A percentile compares a stretch with the other conserved stretches of the same genome.
phyloP scores from a whole-genome alignment of 2,113 vertebrate species.

The Athene cunicularia region DNA sequence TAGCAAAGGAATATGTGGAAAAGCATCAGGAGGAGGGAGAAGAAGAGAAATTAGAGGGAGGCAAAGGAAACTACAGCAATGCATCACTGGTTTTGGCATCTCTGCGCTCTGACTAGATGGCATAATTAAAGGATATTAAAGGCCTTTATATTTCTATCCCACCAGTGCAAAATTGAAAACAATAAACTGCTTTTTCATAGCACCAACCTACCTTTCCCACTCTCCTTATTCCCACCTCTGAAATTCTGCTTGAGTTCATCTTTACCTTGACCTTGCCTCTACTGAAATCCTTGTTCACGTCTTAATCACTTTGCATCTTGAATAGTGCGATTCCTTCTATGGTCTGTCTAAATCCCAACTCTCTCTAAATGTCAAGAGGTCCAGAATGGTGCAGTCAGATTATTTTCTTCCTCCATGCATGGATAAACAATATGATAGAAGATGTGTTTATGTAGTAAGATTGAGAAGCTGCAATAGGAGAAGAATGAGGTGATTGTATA shows the following conservation, averaged over 20 bases:
- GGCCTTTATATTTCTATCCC: not conserved
- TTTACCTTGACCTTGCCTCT: constrained; percentile 56
- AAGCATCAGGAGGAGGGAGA: not conserved
- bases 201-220: not conserved
- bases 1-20: not conserved
- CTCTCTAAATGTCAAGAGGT: constrained; percentile 51
- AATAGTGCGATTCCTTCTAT: constrained; percentile 25
- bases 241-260: constrained; percentile 46
- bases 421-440: constrained; percentile 59
- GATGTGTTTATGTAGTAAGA: constrained; percentile 34
- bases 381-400: constrained; percentile 49
- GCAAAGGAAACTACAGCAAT: not conserved
- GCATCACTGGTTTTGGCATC: not conserved
- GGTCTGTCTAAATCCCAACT: constrained; percentile 29
- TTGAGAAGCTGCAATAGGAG: not conserved
- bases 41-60: not conserved
- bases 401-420: constrained; percentile 61
- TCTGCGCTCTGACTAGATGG: not conserved
- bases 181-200: constrained; percentile 8
- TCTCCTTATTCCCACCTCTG: not conserved
- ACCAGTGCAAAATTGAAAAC: not conserved
- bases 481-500: not conserved
- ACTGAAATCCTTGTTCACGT: constrained; percentile 50
- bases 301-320: constrained; percentile 45
- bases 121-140: constrained; percentile 14